Evolutionary conservation across 2,888 invertebrate genomes (phyloP).

Genomic region (Chrysopilus asiliformis): DNA sequence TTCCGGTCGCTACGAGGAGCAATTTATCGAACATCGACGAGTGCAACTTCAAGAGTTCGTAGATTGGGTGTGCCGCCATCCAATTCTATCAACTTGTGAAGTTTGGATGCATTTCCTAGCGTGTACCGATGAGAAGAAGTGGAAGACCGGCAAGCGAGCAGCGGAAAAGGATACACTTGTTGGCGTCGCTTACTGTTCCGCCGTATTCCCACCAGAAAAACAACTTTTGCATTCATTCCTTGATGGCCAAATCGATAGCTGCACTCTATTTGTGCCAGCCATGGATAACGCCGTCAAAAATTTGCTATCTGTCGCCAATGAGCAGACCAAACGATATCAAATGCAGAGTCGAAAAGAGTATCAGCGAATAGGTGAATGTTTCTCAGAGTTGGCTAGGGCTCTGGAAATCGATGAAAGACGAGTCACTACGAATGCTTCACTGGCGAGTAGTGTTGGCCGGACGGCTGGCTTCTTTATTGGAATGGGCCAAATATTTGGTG

Average conservation of each 20-base stretch:
- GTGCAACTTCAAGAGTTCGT: conserved; percentile 93
- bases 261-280: conserved; percentile 64
- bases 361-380: conserved; percentile 77
- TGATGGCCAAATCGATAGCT: conserved; percentile 74
- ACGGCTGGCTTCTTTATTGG: conserved; percentile 82
- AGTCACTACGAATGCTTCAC: conserved; percentile 45
- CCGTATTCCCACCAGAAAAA: conserved; percentile 72
- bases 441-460: conserved; percentile 69
- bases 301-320: conserved; percentile 63
- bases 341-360: conserved; percentile 57
- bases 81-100: conserved; percentile 78
- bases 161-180: conserved; percentile 89
- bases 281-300: conserved; percentile 82
- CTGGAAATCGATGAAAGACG: conserved; percentile 65
- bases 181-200: conserved; percentile 83
- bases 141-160: conserved; percentile 92
- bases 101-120: conserved; percentile 97
- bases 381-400: conserved; percentile 70
- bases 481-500: conserved; percentile 79
- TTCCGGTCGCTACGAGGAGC: conserved; percentile 92
- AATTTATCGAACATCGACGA: conserved; percentile 88
- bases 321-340: conserved; percentile 78
- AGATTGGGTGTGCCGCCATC: conserved; percentile 92
- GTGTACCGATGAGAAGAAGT: conserved; percentile 92
- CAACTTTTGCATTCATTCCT: conserved; percentile 57